Base-by-base conservation (phyloP, 2,888 invertebrate genomes). In the Exocentrus adspersus region DNA sequence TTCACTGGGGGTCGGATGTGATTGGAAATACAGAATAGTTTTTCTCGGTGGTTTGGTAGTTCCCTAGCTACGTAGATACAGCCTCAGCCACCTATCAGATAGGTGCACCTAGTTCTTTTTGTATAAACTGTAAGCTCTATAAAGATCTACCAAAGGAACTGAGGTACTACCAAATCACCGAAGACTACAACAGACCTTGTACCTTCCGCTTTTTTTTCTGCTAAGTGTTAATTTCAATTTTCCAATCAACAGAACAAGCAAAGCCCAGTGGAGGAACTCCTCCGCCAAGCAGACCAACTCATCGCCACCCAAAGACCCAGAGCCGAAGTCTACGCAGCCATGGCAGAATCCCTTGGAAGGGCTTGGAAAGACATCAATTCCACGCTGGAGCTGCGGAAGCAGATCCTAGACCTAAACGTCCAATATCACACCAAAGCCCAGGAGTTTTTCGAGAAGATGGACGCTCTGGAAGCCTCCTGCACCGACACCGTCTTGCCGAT, bases 171-270 rank as follows among this genome's bases (percentile, higher is more conserved):
- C n/a, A n/a, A n/a, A n/a, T n/a, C n/a, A n/a, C n/a, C n/a, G n/a
- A n/a, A n/a, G n/a, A n/a, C n/a, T n/a, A n/a, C n/a, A n/a, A n/a
- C n/a, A n/a, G n/a, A 24, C 24, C 24, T 24, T 24, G 7, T 24
- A 24, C 7, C 24, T 24, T 5, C 24, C 3, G 7, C 24, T 7
- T 5, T 3, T 24, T 24, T 24, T 30, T 64, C 62, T 66, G 63
- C 81, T 83, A n/a, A n/a, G n/a, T n/a, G n/a, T n/a, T n/a, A n/a
- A n/a, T n/a, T n/a, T n/a, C n/a, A n/a, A n/a, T n/a, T n/a, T n/a
- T n/a, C n/a, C n/a, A n/a, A n/a, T n/a, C n/a, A n/a, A 2, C 81
- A 94, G 93, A 90, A 89, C 77, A 93, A 95, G 83, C 93, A 94
- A 80, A 92, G 92, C 78, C 94, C 95, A 58, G 93, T 95, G 75